Percentiles rank a stretch among this genome's conserved stretches.
phyloP scores from a whole-genome alignment of 2,888 invertebrate genomes.

The Danaus chrysippus region DNA sequence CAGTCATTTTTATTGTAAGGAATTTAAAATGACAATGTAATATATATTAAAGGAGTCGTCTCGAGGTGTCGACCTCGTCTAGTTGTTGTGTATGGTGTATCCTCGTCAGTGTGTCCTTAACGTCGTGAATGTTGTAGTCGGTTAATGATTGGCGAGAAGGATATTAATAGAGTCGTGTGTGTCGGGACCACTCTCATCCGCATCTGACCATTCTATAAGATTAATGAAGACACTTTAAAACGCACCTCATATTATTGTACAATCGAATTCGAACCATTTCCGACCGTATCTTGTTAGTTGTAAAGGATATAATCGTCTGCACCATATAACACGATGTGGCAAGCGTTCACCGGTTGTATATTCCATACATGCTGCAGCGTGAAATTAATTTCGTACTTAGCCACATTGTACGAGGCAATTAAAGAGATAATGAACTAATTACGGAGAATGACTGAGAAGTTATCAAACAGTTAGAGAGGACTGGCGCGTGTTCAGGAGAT shows the following conservation, averaged over 20 bases:
- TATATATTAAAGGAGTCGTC: not conserved
- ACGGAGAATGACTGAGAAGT: slow-evolving; percentile 3
- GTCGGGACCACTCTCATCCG: not conserved
- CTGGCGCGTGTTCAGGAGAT: not conserved
- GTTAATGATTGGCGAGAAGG: not conserved
- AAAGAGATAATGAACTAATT: slow-evolving; percentile 14
- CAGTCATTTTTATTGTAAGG: not conserved
- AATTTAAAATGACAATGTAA: not conserved
- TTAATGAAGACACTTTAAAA: slow-evolving; percentile 25
- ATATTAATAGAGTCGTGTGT: slow-evolving; percentile 5
- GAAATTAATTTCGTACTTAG: slow-evolving; percentile 21
- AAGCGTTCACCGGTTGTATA: not conserved
- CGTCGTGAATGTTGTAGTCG: not conserved
- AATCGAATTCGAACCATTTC: not conserved
- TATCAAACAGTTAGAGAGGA: slow-evolving; percentile 3
- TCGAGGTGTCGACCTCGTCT: not conserved
- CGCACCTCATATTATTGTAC: not conserved
- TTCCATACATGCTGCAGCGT: slow-evolving; percentile 4
- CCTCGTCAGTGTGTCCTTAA: too few species aligned
- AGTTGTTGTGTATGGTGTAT: too few species aligned
- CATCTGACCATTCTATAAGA: slow-evolving; percentile 21
- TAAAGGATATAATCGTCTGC: not conserved
- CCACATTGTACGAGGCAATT: slow-evolving; percentile 14
- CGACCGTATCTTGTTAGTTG: not conserved
- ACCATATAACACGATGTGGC: not conserved